Evolutionary conservation across 2,113 vertebrate genomes (phyloP), one percentile per base, ranked within the genome.

Genomic region (Tauraco erythrolophus): DNA sequence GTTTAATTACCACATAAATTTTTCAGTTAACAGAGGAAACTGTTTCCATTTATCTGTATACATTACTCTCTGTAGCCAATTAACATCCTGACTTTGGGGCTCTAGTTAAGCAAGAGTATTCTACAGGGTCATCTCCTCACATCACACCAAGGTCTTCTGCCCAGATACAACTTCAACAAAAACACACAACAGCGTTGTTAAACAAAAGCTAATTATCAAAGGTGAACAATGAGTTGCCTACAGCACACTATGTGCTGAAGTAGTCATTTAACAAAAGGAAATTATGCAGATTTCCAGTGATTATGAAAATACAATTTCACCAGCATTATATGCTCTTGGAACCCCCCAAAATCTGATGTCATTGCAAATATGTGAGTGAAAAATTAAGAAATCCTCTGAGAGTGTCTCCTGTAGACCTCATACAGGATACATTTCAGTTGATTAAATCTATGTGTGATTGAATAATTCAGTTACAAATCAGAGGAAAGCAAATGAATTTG

Each of bases 1-100:
- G 33, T 88, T 94, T 95, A 97, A 96, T 97, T 95, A 85, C 48
- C 64, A 27, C 25, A 64, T 84, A 41, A 7, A 3, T 94, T 94
- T 95, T 84, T 77, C 65, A 84, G 57, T 80, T 93, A 68, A 41
- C 39, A 41, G 39, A 61, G 71, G 66, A 87, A 96, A 81, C 39
- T 57, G 25, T 92, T 92, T 71, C 70, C 41, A n/a, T 85, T 96
- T 96, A 69, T 68, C 68, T 71, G 33, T 84, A 91, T 77, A 37
- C 58, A 18, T 91, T 74, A 15, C 43, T 53, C 12, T 50, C 72
- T 82, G 37, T 77, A 91, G 53, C 85, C 58, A 97, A 91, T 97
- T 95, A 97, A 57, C 45, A 69, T 51, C 65, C 7, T 22, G 62
- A 35, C 50, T 89, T 37, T 17, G 48, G 46, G 48, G 43, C 33